Evolutionary conservation across 2,797 vertebrate genomes (phyloP), one percentile per base, ranked within the genome.

Genomic region (Cyclopterus lumpus): DNA sequence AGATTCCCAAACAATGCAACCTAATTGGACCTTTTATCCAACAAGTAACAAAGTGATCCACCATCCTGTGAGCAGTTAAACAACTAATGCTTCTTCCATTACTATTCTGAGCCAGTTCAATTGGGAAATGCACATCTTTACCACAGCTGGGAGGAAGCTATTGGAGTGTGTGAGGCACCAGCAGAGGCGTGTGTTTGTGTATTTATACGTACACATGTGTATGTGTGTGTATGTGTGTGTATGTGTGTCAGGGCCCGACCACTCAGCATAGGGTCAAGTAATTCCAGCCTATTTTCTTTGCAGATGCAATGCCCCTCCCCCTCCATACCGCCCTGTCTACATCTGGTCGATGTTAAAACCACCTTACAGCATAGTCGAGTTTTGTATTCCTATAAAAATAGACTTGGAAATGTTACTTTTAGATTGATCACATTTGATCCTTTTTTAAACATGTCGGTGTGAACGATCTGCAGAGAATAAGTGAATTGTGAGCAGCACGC

Each of bases 291-390:
- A 75, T 91, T 93, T 93, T 89, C 86, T 82, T 90, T 91, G 85
- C 57, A 67, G 51, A 73, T 68, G 61, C 36, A 30, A 67, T 38
- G 24, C 71, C 73, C 82, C 77, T 73, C 79, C 85, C 70, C 73
- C 75, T 73, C 79, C 67, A 40, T 80, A 83, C 82, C 70, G 64
- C 55, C 63, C 63, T 34, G 64, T 67, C 44, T 64, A 57, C 87
- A 90, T 88, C 91, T 94, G 91, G 90, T 88, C 79, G 78, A 86
- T 63, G 76, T 92, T 90, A 92, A 86, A 84, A 71, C 70, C 66
- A 61, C 59, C 71, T 62, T 38, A 36, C 32, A 58, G 48, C 6
- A 59, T 79, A 67, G 12, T 24, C 7, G 12, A 11, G 20, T 71
- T 68, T 53, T 15, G 5, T 66, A 18, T 75, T 71, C 71, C 20